Evolutionary conservation across 2,113 vertebrate genomes (phyloP), one percentile per base, ranked within the genome.

Genomic region (Thalassarche chlororhynchos): DNA sequence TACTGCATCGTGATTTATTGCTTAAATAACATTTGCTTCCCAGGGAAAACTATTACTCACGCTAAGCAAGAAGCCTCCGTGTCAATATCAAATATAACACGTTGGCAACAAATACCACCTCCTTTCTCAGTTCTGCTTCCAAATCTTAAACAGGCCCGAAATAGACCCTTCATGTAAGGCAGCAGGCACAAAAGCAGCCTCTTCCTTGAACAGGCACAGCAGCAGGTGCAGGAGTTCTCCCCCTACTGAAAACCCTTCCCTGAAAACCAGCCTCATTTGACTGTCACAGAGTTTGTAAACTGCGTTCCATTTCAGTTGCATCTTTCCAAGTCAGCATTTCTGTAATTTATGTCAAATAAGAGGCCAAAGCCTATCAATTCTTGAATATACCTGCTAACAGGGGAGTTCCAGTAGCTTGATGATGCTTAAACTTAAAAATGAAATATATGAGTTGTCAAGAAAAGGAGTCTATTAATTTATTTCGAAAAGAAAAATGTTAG

Each of bases 271-370:
- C 26, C 72, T 14, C 26, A 2, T 42, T 4, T 5, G 19, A n/a
- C 51, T 18, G 10, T 12, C 69, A 10, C 17, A 64, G 34, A 23
- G 24, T 47, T 28, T 8, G 4, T 6, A 40, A 68, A 51, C 26
- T 2, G 2, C 0, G 8, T 0, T 79, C 34, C 62, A 4, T 61
- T 46, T 32, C 47, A 49, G 23, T 4, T 66, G 29, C 9, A 2
- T 6, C 36, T n/a, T 55, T 40, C 69, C 34, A 58, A 77, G 52
- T 4, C 58, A 81, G 51, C 5, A 13, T 23, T 71, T 42, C 60
- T 47, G 29, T 1, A 13, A 51, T 6, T 52, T 23, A 3, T 14
- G 15, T 18, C 72, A 64, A 92, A 15, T 3, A 47, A 46, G 8
- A 78, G n/a, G 21, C 13, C 47, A 3, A 60, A 32, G 49, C 25